phyloP scores from a whole-genome alignment of 1,140 invertebrate genomes.

The Euura saliciscinereae region DNA sequence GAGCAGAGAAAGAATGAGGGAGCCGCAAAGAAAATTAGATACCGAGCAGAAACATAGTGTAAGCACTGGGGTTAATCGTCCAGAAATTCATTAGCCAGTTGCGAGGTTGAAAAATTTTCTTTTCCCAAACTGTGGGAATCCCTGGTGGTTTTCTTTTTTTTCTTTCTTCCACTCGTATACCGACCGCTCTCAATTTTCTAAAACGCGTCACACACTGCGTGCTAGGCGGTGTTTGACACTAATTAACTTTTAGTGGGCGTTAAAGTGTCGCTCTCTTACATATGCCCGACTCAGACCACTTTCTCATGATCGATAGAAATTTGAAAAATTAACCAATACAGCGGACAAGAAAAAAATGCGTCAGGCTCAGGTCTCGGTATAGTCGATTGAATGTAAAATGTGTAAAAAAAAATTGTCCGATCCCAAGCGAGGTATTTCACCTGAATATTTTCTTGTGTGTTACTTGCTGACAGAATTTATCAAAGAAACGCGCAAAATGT shows the following conservation, averaged over 20 bases:
- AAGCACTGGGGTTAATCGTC: neutral
- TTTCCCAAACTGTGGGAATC: neutral
- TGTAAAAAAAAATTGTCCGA: too few relatives aligned
- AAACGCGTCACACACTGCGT: neutral
- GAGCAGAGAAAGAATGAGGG: too few relatives aligned
- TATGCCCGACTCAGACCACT: neutral
- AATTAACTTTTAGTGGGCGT: conserved; percentile 7
- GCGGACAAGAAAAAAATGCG: too few relatives aligned
- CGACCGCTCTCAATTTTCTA: conserved; percentile 5
- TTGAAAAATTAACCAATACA: neutral
- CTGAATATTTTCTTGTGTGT: too few relatives aligned
- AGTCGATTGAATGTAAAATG: too few relatives aligned
- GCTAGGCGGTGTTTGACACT: neutral
- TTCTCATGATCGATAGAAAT: conserved; percentile 1
- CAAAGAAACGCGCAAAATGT: too few relatives aligned
- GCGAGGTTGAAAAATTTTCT: neutral
- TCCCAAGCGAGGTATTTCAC: too few relatives aligned
- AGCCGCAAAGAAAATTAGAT: too few relatives aligned
- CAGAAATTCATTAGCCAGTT: neutral
- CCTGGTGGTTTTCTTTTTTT: neutral
- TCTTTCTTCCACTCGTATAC: neutral
- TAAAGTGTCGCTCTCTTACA: neutral
- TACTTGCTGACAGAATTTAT: too few relatives aligned
- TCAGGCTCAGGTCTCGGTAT: too few relatives aligned
- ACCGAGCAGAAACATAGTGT: too few relatives aligned